These are phyloP conservation scores for Rhagophthalmus giganteus DNA, from an alignment of 2,888 invertebrate species.

Conservation along the genomic window DNA sequence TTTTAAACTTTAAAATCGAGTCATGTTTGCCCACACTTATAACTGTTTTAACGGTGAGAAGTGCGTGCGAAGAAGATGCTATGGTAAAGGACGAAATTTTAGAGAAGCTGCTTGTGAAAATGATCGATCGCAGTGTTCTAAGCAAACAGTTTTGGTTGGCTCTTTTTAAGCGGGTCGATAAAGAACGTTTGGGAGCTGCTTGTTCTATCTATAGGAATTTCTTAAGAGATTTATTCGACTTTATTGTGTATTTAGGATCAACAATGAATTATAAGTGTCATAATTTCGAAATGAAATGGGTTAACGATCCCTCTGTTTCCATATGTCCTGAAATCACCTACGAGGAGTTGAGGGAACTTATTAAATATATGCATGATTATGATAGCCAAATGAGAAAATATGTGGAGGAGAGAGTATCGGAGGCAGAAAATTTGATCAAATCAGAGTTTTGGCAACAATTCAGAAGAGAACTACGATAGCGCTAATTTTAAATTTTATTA, in stretches of 20 bases:
- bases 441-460: constrained; percentile 54
- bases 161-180: constrained; percentile 47
- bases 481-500: background rate
- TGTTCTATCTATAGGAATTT: constrained; percentile 50
- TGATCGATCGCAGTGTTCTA: constrained; percentile 47
- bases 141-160: constrained; percentile 50
- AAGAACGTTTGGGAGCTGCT: constrained; percentile 44
- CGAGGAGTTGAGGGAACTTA: constrained; percentile 55
- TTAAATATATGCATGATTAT: constrained; percentile 55
- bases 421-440: constrained; percentile 52
- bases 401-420: constrained; percentile 55
- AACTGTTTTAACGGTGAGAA: constrained; percentile 41
- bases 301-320: constrained; percentile 42
- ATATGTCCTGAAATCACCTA: constrained; percentile 57
- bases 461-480: constrained; percentile 39
- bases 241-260: constrained; percentile 55
- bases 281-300: constrained; percentile 46
- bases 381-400: constrained; percentile 51
- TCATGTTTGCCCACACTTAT: constrained; percentile 45
- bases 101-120: constrained; percentile 44
- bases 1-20: constrained; percentile 50
- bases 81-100: constrained; percentile 43
- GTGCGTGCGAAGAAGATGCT: constrained; percentile 30
- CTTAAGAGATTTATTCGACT: constrained; percentile 52
- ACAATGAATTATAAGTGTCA: constrained; percentile 51